Base-by-base conservation (phyloP, 2,888 invertebrate genomes). In the Chaitophorus viminalis region DNA sequence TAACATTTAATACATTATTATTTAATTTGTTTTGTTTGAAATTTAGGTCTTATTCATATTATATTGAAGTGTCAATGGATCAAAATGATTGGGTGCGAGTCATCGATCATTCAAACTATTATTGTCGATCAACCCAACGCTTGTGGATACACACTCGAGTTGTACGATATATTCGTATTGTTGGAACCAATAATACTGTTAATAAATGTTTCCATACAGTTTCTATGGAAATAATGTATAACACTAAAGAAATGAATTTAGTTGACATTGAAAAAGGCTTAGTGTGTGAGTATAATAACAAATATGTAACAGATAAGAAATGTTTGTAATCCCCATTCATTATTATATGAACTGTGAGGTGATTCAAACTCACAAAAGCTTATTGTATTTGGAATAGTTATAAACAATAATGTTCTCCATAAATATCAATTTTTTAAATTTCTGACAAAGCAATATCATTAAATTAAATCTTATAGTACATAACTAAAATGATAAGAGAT, bases 151-250 rank as follows among this genome's bases (percentile, higher is more conserved):
- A 95, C 90, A 94, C 96, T 65, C 92, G 97, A 89, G 98, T 99
- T 85, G 97, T 98, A 89, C 95, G 95, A 92, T 96, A 94, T 91
- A 95, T 96, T 90, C 94, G 94, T 90, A 92, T 96, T 89, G 94
- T 96, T 85, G 99, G 99, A 90, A 98, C 98, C 33, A 96, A 97
- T 92, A 99, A 99, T 92, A 98, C 98, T 29, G 96, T 97, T 46
- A 98, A 98, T 92, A 95, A 97, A 93, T 97, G 96, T 90, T 99
- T 99, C 92, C 98, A 99, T 93, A 94, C 97, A 85, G 98, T 99
- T 31, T 94, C 96, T 3, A 94, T 99, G 90, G 98, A 99, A 92
- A 98, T 98, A 89, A 94, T 95, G 93, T 98, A 95, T 92, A 96
- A 96, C 74, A 93, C 94, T 85, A 95, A 95, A 89, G 93, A 95